phyloP scores from a whole-genome alignment of 2,888 invertebrate species.

The Lasioglossum oenotherae region DNA sequence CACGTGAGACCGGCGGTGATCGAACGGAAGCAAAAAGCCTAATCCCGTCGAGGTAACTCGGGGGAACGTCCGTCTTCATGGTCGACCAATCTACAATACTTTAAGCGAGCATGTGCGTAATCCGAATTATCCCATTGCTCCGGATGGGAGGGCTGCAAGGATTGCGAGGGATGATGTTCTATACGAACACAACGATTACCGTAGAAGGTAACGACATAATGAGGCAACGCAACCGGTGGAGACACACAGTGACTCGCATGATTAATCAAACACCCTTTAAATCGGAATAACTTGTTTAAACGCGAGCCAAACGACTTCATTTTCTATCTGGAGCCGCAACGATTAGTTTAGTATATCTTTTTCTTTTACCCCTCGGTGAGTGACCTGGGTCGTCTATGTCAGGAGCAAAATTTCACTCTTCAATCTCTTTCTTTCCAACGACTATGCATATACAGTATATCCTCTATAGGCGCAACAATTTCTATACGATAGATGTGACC shows the following conservation, averaged over 20 bases:
- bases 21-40: background rate
- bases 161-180: background rate
- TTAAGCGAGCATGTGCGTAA: conserved; percentile 19
- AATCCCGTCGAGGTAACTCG: background rate
- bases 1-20: conserved; percentile 45
- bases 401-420: too few relatives aligned
- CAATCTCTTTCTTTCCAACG: too few relatives aligned
- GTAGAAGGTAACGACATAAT: background rate
- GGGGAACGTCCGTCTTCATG: conserved; percentile 13
- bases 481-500: too few relatives aligned
- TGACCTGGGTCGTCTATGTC: too few relatives aligned
- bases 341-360: too few relatives aligned
- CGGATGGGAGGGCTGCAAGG: background rate
- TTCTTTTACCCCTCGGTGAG: too few relatives aligned
- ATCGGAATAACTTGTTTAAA: background rate
- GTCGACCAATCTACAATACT: conserved; percentile 43
- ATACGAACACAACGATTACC: background rate
- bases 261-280: background rate
- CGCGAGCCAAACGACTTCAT: too few relatives aligned
- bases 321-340: too few relatives aligned
- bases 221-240: background rate
- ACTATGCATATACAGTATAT: too few relatives aligned
- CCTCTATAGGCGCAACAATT: too few relatives aligned
- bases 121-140: background rate
- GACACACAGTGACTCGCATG: background rate